Evolutionary conservation across 2,797 vertebrate species (phyloP), one percentile per base, ranked within the genome.

Genomic region (Garrulus glandarius): DNA sequence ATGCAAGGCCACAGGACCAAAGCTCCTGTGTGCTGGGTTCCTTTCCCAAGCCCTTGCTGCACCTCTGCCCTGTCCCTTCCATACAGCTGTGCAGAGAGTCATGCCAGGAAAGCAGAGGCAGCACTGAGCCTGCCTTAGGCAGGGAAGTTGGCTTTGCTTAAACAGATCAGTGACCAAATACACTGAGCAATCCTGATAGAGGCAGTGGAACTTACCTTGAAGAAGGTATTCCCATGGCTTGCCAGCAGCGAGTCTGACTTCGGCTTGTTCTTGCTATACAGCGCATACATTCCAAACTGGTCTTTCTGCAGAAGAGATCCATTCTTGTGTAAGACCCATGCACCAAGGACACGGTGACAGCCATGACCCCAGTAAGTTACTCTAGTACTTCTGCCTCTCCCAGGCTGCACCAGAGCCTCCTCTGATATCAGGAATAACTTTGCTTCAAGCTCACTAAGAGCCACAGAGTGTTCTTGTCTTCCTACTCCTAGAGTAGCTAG

Each of bases 181-280:
- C 32, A 46, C 18, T 8, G 14, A 63, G 55, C 13, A 64, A 50
- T 26, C 3, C 0, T 1, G 29, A 68, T 1, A 4, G 2, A 55
- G 10, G 32, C 61, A 60, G 53, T 2, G 24, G 75, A 70, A 63
- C 83, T 98, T 96, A 99, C 99, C 98, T 98, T 99, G 96, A 99
- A 99, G 98, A 99, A 99, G 76, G 97, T 84, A 60, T 99, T 98
- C 15, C 99, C 99, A 5, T 98, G 99, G 90, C 98, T 98, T 80
- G 98, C 98, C 95, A 99, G 98, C 93, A 99, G 97, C 0, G 98
- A 94, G 36, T 99, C 99, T 0, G 99, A 99, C 93, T 99, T 98
- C 0, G 99, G 99, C 91, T 99, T 99, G 97, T 99, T 99, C 97
- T 99, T 99, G 96, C 99, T 99, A 88, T 99, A 99, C 34, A 99